A percentile compares a stretch with the other conserved stretches of the same genome.
phyloP scores from a whole-genome alignment of 2,888 invertebrate genomes.

The Tachina lurida region DNA sequence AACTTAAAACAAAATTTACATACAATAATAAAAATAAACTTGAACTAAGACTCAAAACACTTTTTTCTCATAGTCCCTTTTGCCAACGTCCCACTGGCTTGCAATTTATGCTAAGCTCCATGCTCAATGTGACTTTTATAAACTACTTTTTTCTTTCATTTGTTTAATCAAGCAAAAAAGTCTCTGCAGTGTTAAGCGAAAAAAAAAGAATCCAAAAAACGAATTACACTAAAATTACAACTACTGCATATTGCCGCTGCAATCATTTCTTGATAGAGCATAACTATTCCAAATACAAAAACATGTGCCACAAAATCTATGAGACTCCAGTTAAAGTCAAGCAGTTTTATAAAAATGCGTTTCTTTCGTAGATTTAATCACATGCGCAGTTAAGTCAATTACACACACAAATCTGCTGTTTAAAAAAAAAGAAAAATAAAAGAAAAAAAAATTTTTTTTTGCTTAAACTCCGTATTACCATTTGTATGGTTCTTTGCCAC shows the following conservation, averaged over 20 bases:
- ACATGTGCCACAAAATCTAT: neutral
- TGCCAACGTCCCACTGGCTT: neutral
- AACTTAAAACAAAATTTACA: too few relatives aligned
- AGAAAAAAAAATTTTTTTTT: neutral
- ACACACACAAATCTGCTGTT: constrained; percentile 50
- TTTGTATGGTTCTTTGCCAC: constrained; percentile 46
- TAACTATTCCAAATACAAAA: neutral
- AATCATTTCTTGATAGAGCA: constrained; percentile 61
- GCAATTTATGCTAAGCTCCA: constrained; percentile 39
- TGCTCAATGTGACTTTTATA: constrained; percentile 63
- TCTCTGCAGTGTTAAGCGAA: constrained; percentile 47
- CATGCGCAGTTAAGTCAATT: constrained; percentile 71
- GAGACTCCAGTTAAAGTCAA: constrained; percentile 32
- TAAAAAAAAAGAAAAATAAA: neutral
- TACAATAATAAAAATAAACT: too few relatives aligned
- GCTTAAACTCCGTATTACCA: constrained; percentile 45
- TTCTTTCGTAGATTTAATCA: constrained; percentile 71
- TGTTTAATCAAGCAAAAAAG: constrained; percentile 65
- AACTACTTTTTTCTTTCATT: constrained; percentile 39
- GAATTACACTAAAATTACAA: constrained; percentile 64
- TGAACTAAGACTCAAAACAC: too few relatives aligned
- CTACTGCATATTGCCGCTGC: constrained; percentile 69
- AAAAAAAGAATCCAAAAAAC: constrained; percentile 13
- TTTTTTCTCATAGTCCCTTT: neutral
- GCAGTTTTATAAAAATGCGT: constrained; percentile 68